Evolutionary conservation across 2,888 invertebrate species (phyloP).

Genomic region (Biston stratarius): DNA sequence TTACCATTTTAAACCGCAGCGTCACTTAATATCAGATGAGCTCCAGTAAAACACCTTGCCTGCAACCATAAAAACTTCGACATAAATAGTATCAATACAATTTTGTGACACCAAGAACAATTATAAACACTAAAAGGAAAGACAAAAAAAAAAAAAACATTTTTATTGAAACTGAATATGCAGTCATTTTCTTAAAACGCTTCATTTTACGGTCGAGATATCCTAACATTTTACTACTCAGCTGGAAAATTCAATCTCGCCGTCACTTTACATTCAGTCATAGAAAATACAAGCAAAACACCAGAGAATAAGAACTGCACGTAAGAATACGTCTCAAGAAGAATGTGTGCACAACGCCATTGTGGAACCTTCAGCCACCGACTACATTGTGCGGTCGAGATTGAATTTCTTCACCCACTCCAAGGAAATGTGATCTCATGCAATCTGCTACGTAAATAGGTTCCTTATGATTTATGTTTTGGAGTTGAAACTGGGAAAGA

Average conservation of each 20-base stretch:
- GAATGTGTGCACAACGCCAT: slow-evolving; percentile 58
- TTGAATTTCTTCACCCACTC: slow-evolving; percentile 66
- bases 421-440: slow-evolving; percentile 56
- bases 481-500: slow-evolving; percentile 3
- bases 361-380: slow-evolving; percentile 55
- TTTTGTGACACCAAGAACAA: too few species aligned
- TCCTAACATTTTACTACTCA: not conserved
- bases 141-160: too few species aligned
- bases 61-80: too few species aligned
- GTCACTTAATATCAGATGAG: too few species aligned
- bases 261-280: slow-evolving; percentile 33
- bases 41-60: too few species aligned
- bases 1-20: too few species aligned
- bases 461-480: slow-evolving; percentile 41
- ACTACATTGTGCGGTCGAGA: slow-evolving; percentile 56
- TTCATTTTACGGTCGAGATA: not conserved
- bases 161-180: too few species aligned
- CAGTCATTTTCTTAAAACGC: not conserved
- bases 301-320: slow-evolving; percentile 51
- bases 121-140: too few species aligned
- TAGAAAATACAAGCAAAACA: slow-evolving; percentile 34
- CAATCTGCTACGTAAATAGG: slow-evolving; percentile 49
- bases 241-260: slow-evolving; percentile 21
- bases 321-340: slow-evolving; percentile 49
- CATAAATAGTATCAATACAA: too few species aligned